Evolutionary conservation across 1,140 invertebrate species (phyloP), one percentile per base, ranked within the genome.

Genomic region (Paracyclopina nana): DNA sequence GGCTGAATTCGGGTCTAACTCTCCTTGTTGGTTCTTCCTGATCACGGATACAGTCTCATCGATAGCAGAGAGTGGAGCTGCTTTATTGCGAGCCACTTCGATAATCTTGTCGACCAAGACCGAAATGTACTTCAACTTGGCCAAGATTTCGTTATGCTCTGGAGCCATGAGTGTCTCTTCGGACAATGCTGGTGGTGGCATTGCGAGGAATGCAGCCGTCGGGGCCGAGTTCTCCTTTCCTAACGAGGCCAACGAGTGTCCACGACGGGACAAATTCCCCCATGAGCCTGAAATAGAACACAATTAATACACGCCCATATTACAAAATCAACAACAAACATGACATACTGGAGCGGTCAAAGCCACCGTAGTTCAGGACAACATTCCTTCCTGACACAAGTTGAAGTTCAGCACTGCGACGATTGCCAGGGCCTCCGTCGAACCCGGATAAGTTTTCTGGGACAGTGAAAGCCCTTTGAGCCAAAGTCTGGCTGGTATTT

Each of bases 121-220:
- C 29, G 87, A 66, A 12, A 92, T 83, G 67, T 92, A 95, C 61
- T 86, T 86, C 30, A 95, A 69, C 63, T 94, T 94, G 1, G 84
- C 82, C 55, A 95, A 66, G 4, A 82, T 86, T 62, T 92, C 85
- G 65, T 88, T 90, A 65, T 95, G 90, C 60, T 88, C 84, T 78
- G 61, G 6, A 67, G 62, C 46, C 49, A 53, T 53, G 31, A 34
- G 51, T 40, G 28, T 51, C 26, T 42, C 27, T 6, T 43, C 57
- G 55, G 57, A 28, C 51, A 38, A 18, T 53, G 54, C 43, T 54
- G 56, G 40, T 46, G 57, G 29, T 52, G 54, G 26, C 53, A 49
- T 16, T 45, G 42, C 6, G 50, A 55, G n/a, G 54, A 46, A 52
- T 57, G 52, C 28, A 12, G 14, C 14, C 25, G 24, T 24, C 50